Evolutionary conservation across 2,888 invertebrate species (phyloP), one percentile per base, ranked within the genome.

Genomic region (Teinopalpus imperialis): DNA sequence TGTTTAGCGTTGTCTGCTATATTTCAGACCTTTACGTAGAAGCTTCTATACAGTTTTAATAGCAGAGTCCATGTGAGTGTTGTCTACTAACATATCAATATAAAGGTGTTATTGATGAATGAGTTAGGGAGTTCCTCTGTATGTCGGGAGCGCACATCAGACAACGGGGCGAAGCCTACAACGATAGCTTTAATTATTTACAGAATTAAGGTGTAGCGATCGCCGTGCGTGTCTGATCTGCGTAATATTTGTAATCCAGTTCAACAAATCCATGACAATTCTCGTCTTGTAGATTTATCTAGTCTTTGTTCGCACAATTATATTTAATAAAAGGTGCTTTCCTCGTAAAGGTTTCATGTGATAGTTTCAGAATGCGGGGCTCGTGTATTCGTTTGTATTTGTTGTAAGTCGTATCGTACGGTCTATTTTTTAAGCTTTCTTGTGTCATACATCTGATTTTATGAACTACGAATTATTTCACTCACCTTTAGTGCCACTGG

Each of bases 271-370:
- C 81, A 82, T 82, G 81, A 81, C 83, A 74, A 42, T 57, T 68
- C 69, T 71, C 70, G 67, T 69, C 65, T 71, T 69, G 67, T 73
- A 76, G 70, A 66, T 40, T 65, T 68, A 77, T 87, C 87, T 87
- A 87, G 87, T 87, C 87, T 80, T 75, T 70, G 76, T 63, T 77
- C 83, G 87, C 87, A 87, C 86, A 87, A 86, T 71, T 67, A 61
- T 74, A 67, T 70, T 72, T 72, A 70, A 71, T 70, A 64, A 73
- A 74, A 74, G 86, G 85, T 86, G 86, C 87, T 83, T 75, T 50
- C 69, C 72, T 74, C 75, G 74, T 80, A 71, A 78, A 73, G 66
- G 66, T 74, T 77, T 78, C 78, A 70, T 77, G 81, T 81, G 78
- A 79, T 81, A 74, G 66, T 68, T 70, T 64, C 74, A 76, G 69